Base-by-base conservation (phyloP, 2,888 invertebrate genomes). In the Trissolcus brochymenae region DNA sequence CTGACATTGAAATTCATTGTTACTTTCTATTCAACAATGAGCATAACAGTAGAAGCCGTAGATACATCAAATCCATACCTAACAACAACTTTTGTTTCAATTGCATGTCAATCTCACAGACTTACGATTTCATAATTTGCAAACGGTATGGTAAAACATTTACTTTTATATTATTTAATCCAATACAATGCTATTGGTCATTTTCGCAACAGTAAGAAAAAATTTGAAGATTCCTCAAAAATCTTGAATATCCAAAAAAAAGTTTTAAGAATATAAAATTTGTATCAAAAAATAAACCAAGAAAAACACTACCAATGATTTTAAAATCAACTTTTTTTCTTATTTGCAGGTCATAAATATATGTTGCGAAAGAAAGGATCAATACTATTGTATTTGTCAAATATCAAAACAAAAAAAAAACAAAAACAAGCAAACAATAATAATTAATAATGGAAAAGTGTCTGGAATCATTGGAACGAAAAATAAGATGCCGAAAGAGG, bases 401-500 rank as follows among this genome's bases (percentile, higher is more conserved):
- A 66, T 7, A 4, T 6, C 14, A 43, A 14, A 43, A 29, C 2
- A 19, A 19, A 35, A 9, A 2, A 35, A 11, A 35, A 35, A 35
- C 6, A 11, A 1, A 35, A 29, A 29, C 29, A 29, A 29, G n/a
- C n/a, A n/a, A 51, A 2, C 43, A 21, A 6, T 54, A 49, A 40
- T 14, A 81, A 76, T 25, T 6, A 4, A 82, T 73, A 55, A 92
- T 92, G 92, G 91, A 92, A 82, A 87, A 90, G 77, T 89, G 91
- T 83, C 85, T 89, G 82, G 84, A 89, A 80, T 87, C 86, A 84
- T 61, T 88, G 46, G 72, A 79, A 25, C 53, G 64, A 21, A 83
- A 78, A 2, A 88, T 92, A 80, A 88, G 90, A 9, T 92, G 92
- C 82, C 90, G 92, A 82, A 90, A 91, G 56, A 88, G 86, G 76